Conservation (phyloP, 2,797 vertebrate species). For the Urocyon cinereoargenteus region DNA sequence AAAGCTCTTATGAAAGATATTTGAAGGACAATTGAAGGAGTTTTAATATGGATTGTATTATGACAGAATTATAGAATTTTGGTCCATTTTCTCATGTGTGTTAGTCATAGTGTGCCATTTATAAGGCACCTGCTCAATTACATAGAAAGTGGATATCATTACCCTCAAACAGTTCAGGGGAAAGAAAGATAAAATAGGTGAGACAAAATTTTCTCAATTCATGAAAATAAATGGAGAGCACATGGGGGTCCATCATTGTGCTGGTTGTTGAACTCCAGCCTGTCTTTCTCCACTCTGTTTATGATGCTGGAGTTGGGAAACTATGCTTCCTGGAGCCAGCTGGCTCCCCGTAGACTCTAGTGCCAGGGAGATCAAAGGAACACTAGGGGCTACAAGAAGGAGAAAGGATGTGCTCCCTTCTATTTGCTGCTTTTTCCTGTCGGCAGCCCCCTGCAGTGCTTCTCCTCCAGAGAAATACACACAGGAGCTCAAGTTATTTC, state of each 20-base stretch:
- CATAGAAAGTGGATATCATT: background rate
- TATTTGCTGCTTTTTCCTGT: background rate
- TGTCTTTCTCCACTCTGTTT: background rate
- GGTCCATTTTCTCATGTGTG: background rate
- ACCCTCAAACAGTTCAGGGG: background rate
- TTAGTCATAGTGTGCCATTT: background rate
- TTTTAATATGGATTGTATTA: background rate
- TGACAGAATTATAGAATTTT: background rate
- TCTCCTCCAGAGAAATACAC: background rate
- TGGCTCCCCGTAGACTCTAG: background rate
- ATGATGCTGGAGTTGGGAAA: background rate
- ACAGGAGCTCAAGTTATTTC: background rate
- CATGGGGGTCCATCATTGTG: fast-evolving
- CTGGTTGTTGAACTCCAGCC: background rate
- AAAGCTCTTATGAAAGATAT: background rate
- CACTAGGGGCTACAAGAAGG: background rate
- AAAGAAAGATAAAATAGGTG: background rate
- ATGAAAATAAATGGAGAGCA: background rate
- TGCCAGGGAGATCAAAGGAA: background rate
- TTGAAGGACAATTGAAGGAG: background rate
- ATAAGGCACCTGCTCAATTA: background rate
- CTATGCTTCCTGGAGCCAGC: background rate
- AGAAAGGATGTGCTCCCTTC: background rate
- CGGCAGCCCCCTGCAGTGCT: no score
- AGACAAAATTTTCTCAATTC: background rate